A percentile compares a stretch with the other conserved stretches of the same genome.
These are phyloP conservation scores for Cheumatopsyche charites DNA, from an alignment of 1,140 invertebrate genomes.

Conservation along the genomic window DNA sequence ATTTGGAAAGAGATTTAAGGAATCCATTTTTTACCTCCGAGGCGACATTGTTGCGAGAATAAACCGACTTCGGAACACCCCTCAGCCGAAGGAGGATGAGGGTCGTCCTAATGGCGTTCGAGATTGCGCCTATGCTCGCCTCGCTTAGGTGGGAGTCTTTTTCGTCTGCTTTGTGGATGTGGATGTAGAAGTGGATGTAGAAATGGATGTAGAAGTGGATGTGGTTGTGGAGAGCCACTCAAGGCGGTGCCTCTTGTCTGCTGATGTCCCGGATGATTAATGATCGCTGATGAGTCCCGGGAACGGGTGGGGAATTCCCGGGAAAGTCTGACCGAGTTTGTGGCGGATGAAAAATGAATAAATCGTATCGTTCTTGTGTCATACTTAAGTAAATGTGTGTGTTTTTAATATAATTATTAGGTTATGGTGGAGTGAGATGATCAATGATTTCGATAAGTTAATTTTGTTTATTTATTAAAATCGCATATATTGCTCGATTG, in stretches of 20 bases:
- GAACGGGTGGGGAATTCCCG: background rate
- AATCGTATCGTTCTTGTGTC: too few relatives aligned
- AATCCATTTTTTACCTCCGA: conserved; percentile 46
- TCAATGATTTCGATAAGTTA: too few relatives aligned
- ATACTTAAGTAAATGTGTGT: too few relatives aligned
- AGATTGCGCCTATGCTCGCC: conserved; percentile 34
- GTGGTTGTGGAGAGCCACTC: conserved; percentile 25
- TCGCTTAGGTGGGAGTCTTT: background rate
- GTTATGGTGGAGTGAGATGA: too few relatives aligned
- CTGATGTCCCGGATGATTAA: conserved; percentile 47
- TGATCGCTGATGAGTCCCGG: conserved; percentile 43
- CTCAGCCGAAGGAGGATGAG: background rate
- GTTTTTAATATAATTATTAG: too few relatives aligned
- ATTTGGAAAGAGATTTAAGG: conserved; percentile 48
- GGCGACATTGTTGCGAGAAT: conserved; percentile 40
- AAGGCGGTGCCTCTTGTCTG: conserved; percentile 46
- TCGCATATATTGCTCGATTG: too few relatives aligned
- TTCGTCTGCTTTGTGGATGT: background rate
- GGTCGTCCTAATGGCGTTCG: conserved; percentile 37
- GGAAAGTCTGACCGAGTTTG: too few relatives aligned
- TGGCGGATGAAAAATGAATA: too few relatives aligned
- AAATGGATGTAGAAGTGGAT: background rate
- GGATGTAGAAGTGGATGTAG: too few relatives aligned
- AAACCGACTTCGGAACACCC: conserved; percentile 15
- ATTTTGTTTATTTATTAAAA: too few relatives aligned